phyloP scores from a whole-genome alignment of 2,113 vertebrate species.

The Mola mola region DNA sequence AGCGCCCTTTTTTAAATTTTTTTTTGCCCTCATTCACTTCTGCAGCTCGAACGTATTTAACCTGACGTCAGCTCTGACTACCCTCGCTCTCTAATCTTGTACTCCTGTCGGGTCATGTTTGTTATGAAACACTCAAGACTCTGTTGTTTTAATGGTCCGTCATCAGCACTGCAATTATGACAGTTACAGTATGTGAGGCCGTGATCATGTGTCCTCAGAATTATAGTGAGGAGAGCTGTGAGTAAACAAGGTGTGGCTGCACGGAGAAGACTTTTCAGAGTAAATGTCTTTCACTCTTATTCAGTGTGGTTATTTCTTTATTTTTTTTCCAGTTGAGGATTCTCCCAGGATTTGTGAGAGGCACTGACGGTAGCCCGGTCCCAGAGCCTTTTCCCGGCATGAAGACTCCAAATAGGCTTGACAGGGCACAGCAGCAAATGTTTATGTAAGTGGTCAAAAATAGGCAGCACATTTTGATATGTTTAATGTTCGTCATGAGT shows the following conservation, averaged over 20 bases:
- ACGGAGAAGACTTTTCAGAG: constrained; percentile 32
- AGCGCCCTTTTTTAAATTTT: constrained; percentile 55
- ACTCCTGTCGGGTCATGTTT: constrained; percentile 69
- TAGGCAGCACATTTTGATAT: constrained; percentile 37
- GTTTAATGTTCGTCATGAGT: constrained; percentile 45
- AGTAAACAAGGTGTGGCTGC: constrained; percentile 64
- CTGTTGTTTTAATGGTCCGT: constrained; percentile 39
- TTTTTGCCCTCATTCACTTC: constrained; percentile 65
- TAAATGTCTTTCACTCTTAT: constrained; percentile 39
- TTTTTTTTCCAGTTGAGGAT: constrained; percentile 23
- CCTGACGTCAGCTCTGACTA: constrained; percentile 64
- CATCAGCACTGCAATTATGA: constrained; percentile 48
- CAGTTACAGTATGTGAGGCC: constrained; percentile 60
- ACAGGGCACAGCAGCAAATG: constrained; percentile 42
- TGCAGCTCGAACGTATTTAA: constrained; percentile 71
- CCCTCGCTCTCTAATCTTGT: constrained; percentile 54
- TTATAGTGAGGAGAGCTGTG: constrained; percentile 25
- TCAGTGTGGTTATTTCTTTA: constrained; percentile 28
- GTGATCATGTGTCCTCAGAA: constrained; percentile 45
- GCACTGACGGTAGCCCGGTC: constrained; percentile 34
- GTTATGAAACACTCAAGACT: constrained; percentile 63
- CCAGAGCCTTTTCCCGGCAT: constrained; percentile 28
- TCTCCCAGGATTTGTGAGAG: constrained; percentile 32
- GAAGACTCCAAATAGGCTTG: constrained; percentile 42
- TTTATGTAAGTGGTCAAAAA: constrained; percentile 60